phyloP scores from a whole-genome alignment of 2,113 vertebrate genomes.

The Dicerorhinus sumatrensis region DNA sequence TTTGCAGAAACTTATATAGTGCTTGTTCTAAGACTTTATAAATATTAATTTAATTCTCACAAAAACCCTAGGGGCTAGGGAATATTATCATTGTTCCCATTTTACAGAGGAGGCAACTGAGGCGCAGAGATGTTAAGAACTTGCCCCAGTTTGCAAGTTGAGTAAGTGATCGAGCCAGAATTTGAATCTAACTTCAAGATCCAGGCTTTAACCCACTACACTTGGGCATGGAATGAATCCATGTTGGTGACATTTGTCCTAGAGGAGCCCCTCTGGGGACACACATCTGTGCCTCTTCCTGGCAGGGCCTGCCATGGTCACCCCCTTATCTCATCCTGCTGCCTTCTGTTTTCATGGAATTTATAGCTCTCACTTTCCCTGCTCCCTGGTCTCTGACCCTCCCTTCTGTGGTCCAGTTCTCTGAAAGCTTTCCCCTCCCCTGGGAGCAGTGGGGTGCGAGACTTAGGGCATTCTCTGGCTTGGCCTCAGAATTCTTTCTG shows the following conservation, averaged over 20 bases:
- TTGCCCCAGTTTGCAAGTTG: not conserved
- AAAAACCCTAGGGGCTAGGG: not conserved
- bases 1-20: not conserved
- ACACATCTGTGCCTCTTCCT: not conserved
- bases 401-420: not conserved
- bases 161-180: not conserved
- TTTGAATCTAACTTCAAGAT: not conserved
- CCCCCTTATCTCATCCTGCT: not conserved
- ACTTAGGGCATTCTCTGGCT: not conserved
- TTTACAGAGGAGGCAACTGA: not conserved
- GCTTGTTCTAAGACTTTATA: not conserved
- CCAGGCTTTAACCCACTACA: not conserved
- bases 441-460: not conserved
- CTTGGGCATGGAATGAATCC: not conserved
- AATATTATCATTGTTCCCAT: not conserved
- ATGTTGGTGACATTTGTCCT: not conserved
- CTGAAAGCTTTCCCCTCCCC: not conserved
- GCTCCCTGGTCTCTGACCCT: not conserved
- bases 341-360: not conserved
- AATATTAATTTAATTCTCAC: not conserved
- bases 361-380: not conserved
- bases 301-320: not conserved
- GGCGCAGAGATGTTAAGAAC: not conserved
- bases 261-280: not conserved
- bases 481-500: not conserved